Evolutionary conservation across 1,140 invertebrate species (phyloP), one percentile per base, ranked within the genome.

Genomic region (Eubasilissa regina): DNA sequence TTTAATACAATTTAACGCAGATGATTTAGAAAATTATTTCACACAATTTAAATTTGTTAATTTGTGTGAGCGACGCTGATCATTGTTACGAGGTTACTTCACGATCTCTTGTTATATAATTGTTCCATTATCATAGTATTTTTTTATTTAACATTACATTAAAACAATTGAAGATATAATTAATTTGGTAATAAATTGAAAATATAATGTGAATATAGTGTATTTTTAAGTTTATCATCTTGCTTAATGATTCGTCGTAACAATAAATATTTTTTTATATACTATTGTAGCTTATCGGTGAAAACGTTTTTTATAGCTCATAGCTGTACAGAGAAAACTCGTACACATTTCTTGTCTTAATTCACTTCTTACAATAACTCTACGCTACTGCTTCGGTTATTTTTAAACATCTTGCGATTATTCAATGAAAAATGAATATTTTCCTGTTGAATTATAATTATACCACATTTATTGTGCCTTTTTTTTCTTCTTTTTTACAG

Each of bases 91-190:
- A 58, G 73, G 56, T 58, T 58, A 43, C 58, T 45, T 45, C 3
- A 58, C 19, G 53, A 58, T 75, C 73, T 75, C 73, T 60, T 75
- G 73, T 75, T 75, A 75, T 75, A 53, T 56, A 75, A 75, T 56
- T 75, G 56, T 58, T 56, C 73, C 53, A 73, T 73, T 73, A 73
- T 21, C n/a, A 73, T 73, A 73, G 53, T 73, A 73, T 68, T 45
- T 68, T 68, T 47, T 47, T 68, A 64, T 44, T 64, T 64, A 35
- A 64, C 60, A 64, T 43, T 43, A 43, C 60, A 64, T 9, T 43
- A 43, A 43, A 64, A 43, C 19, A 51, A 15, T 12, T 13, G 48
- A 8, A 51, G n/a, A 12, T 51, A 51, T 64, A 43, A 64, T 21
- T 64, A 64, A 13, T 35, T 10, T 10, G 13, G 35, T 44, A 64